Conservation (phyloP, 2,888 invertebrate genomes). For the Villa cingulata region DNA sequence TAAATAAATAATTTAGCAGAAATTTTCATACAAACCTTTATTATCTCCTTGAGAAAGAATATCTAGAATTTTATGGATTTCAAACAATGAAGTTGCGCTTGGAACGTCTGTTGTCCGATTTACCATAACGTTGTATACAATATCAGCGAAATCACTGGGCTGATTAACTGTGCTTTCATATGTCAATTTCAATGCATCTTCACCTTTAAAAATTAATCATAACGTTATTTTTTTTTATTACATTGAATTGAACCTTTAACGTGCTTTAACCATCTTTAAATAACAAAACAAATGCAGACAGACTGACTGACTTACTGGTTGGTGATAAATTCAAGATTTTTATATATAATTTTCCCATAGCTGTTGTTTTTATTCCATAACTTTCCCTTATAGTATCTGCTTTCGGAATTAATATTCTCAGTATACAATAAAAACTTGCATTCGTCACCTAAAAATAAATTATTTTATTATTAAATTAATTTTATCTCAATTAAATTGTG, state of each 20-base stretch:
- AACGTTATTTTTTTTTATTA: no score
- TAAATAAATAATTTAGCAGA: constrained; percentile 17
- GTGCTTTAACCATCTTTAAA: no score
- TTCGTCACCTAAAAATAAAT: constrained; percentile 36
- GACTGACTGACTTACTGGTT: constrained; percentile 43
- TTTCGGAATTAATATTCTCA: constrained; percentile 67
- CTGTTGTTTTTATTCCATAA: constrained; percentile 70
- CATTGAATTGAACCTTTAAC: no score
- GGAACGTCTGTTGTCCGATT: constrained; percentile 36
- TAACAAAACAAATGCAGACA: no score
- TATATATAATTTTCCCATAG: constrained; percentile 59
- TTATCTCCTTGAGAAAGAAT: constrained; percentile 53
- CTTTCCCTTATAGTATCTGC: constrained; percentile 65
- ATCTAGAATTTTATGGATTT: constrained; percentile 64
- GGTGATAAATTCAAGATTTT: constrained; percentile 60
- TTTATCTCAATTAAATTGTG: no score
- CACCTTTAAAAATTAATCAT: constrained; percentile 25
- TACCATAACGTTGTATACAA: constrained; percentile 57
- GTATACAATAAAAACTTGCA: constrained; percentile 52
- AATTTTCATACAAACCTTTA: constrained; percentile 39
- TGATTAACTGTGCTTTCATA: background rate
- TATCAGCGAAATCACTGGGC: constrained; percentile 63
- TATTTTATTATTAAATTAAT: no score
- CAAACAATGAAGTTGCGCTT: constrained; percentile 46
- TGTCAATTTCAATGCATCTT: constrained; percentile 26